Percentiles rank a stretch among this genome's conserved stretches.
Evolutionary conservation across 2,888 invertebrate genomes (phyloP).

Genomic region (Tetragnatha montana): DNA sequence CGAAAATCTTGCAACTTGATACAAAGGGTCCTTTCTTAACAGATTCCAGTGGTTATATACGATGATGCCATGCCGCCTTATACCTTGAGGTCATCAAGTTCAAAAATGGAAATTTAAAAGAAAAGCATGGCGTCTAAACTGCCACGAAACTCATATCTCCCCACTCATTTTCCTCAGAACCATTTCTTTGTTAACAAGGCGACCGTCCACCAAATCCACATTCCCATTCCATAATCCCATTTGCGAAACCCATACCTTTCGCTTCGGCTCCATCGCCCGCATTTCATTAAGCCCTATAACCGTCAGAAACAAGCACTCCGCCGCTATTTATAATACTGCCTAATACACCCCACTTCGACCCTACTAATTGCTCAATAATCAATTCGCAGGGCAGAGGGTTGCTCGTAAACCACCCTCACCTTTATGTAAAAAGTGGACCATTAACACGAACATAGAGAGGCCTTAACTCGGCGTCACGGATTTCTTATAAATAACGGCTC

Average conservation of each 20-base stretch:
- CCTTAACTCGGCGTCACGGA: slow-evolving; percentile 55
- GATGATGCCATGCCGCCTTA: too few relatives aligned
- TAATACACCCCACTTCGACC: slow-evolving; percentile 30
- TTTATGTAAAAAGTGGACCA: slow-evolving; percentile 30
- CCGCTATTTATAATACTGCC: slow-evolving; percentile 51
- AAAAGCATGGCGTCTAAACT: too few relatives aligned
- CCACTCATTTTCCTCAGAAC: too few relatives aligned
- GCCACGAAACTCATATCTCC: too few relatives aligned
- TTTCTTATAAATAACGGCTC: slow-evolving; percentile 67
- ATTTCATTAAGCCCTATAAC: slow-evolving; percentile 59
- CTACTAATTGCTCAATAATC: slow-evolving; percentile 64
- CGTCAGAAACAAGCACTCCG: slow-evolving; percentile 40
- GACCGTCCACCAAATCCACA: neutral
- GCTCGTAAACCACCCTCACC: slow-evolving; percentile 42
- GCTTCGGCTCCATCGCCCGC: slow-evolving; percentile 8
- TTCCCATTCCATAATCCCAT: neutral
- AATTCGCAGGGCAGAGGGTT: slow-evolving; percentile 45
- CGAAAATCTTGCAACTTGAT: too few relatives aligned
- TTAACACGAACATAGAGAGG: slow-evolving; percentile 49
- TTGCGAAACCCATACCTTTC: slow-evolving; percentile 19
- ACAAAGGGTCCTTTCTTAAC: too few relatives aligned
- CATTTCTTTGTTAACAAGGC: neutral
- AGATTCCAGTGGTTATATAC: too few relatives aligned
- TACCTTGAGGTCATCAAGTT: too few relatives aligned
- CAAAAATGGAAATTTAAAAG: too few relatives aligned